Percentiles rank a stretch among this genome's conserved stretches.
Conservation (phyloP, 1,140 invertebrate genomes). For the Scylla paramamosain region DNA sequence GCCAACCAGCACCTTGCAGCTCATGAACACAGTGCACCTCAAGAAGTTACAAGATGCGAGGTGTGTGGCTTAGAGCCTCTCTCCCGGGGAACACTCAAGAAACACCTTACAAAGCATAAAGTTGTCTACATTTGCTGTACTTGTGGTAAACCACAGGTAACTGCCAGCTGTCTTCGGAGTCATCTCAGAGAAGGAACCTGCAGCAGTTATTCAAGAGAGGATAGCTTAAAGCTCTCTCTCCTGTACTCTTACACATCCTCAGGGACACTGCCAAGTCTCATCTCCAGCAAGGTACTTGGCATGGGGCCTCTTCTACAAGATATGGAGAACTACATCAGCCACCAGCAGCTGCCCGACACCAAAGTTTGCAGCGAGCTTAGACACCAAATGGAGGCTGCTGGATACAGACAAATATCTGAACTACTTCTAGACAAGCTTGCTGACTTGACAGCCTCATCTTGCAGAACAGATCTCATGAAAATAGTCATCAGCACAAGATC, state of each 20-base stretch:
- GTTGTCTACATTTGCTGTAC: conserved; percentile 50
- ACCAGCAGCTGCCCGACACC: neutral
- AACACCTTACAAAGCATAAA: conserved; percentile 38
- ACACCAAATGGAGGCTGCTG: conserved; percentile 30
- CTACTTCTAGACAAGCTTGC: neutral
- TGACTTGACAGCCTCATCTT: too few relatives aligned
- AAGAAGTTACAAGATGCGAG: neutral
- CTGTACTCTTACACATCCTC: conserved; percentile 18
- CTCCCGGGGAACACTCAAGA: conserved; percentile 10
- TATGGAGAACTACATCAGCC: neutral
- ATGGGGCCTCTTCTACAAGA: conserved; percentile 5
- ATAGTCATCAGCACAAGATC: conserved; percentile 49
- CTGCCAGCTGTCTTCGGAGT: conserved; percentile 34
- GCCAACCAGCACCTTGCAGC: conserved; percentile 40
- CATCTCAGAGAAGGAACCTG: conserved; percentile 17
- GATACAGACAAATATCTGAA: conserved; percentile 48
- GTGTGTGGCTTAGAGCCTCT: neutral
- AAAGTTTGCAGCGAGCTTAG: neutral
- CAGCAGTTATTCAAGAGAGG: neutral
- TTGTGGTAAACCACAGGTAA: conserved; percentile 36
- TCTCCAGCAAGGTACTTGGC: conserved; percentile 46
- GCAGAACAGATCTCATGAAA: neutral
- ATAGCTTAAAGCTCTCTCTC: conserved; percentile 26
- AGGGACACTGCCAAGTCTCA: conserved; percentile 45
- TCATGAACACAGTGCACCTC: neutral